Conservation (phyloP, 2,113 vertebrate genomes). For the Emydocephalus ijimae region DNA sequence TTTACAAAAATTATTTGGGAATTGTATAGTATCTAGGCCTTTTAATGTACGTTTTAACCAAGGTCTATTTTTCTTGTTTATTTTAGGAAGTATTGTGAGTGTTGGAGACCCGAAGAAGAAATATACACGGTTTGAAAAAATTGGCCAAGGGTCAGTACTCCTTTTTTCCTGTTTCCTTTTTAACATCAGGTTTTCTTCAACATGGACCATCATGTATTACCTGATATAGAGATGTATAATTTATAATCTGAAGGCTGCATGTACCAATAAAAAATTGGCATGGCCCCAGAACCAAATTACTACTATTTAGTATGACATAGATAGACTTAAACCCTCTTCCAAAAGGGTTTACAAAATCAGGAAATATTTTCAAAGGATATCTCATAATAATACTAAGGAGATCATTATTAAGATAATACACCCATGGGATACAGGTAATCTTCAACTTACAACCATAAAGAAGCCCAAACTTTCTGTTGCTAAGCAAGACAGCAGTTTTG, state of each 20-base stretch:
- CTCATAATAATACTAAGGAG: not conserved
- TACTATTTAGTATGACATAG: not conserved
- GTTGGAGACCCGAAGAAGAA: conserved; percentile 98
- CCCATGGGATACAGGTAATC: not conserved
- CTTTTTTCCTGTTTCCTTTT: not conserved
- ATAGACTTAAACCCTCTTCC: not conserved
- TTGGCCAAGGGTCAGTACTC: conserved; percentile 92
- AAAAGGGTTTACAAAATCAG: not conserved
- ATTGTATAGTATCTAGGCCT: not conserved
- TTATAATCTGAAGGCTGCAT: not conserved
- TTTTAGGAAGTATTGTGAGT: conserved; percentile 93
- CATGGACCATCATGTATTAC: not conserved
- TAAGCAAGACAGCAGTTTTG: too few relatives aligned
- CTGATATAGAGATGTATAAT: not conserved
- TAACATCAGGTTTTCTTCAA: not conserved
- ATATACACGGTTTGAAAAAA: conserved; percentile 97
- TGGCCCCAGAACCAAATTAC: not conserved
- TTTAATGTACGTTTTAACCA: not conserved
- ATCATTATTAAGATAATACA: not conserved
- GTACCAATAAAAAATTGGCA: not conserved
- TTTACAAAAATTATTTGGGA: not conserved
- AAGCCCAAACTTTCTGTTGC: not conserved
- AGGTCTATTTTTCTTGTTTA: conserved; percentile 17
- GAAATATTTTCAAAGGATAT: not conserved
- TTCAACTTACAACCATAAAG: not conserved